phyloP scores from a whole-genome alignment of 2,888 invertebrate species.

The Trichopria drosophilae region DNA sequence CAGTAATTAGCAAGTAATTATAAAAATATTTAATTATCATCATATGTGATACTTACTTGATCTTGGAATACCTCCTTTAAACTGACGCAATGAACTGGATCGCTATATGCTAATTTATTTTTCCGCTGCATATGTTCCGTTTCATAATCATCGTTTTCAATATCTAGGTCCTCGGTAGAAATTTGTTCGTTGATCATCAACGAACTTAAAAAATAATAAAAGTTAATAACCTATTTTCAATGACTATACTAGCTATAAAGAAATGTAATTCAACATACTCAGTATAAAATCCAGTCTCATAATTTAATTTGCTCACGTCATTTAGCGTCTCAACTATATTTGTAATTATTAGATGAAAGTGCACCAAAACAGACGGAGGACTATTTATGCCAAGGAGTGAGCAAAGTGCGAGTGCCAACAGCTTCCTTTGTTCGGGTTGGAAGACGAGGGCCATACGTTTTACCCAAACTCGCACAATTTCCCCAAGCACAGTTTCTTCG shows the following conservation, averaged over 20 bases:
- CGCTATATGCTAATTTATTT: constrained; percentile 69
- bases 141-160: constrained; percentile 64
- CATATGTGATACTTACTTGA: constrained; percentile 68
- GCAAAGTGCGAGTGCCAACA: constrained; percentile 72
- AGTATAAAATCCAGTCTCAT: constrained; percentile 64
- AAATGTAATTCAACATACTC: constrained; percentile 61
- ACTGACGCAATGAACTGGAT: constrained; percentile 80
- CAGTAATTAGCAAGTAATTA: no score
- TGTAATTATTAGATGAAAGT: constrained; percentile 73
- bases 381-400: constrained; percentile 72
- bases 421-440: constrained; percentile 79
- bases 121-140: constrained; percentile 77
- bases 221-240: background rate
- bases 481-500: constrained; percentile 70
- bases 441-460: constrained; percentile 77
- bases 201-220: constrained; percentile 2
- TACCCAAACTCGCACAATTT: constrained; percentile 77
- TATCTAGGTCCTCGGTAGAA: no score
- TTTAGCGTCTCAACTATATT: constrained; percentile 77
- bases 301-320: constrained; percentile 77
- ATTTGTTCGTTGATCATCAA: constrained; percentile 58
- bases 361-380: constrained; percentile 66
- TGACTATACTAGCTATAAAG: background rate
- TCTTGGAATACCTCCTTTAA: constrained; percentile 72
- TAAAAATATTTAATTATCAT: no score